These are phyloP conservation scores for Myopa tessellatipennis DNA, from an alignment of 2,888 invertebrate species.

Conservation along the genomic window DNA sequence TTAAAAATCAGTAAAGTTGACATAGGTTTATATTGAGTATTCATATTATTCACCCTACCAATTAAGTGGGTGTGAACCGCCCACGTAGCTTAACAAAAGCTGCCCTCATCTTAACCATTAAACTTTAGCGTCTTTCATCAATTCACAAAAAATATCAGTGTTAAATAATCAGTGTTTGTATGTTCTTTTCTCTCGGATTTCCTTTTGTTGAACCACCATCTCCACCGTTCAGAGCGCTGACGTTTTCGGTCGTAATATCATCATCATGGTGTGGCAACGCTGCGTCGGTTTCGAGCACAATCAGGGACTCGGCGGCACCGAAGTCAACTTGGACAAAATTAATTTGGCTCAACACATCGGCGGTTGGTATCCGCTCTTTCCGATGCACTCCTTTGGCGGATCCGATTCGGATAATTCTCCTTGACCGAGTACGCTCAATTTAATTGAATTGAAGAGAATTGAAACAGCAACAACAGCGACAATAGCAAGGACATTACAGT, in stretches of 20 bases:
- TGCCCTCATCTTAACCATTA: too few species aligned
- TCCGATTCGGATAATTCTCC: conserved; percentile 71
- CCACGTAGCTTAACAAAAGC: too few species aligned
- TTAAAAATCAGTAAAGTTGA: too few species aligned
- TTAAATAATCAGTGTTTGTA: too few species aligned
- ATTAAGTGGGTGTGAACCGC: too few species aligned
- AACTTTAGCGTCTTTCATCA: too few species aligned
- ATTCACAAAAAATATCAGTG: too few species aligned
- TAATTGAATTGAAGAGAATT: conserved; percentile 13
- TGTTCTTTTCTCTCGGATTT: too few species aligned
- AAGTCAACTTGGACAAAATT: conserved; percentile 85
- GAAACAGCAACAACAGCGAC: conserved; percentile 34
- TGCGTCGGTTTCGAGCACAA: conserved; percentile 91
- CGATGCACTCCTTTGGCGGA: conserved; percentile 84
- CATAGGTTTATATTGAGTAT: too few species aligned
- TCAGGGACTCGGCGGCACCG: conserved; percentile 83
- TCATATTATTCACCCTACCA: too few species aligned
- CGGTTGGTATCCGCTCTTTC: conserved; percentile 93
- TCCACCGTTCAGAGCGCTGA: conserved; percentile 73
- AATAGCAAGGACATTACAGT: neutral
- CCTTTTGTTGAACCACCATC: too few species aligned
- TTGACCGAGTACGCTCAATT: conserved; percentile 66
- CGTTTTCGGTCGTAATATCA: conserved; percentile 81
- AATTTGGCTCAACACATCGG: conserved; percentile 81
- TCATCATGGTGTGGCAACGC: conserved; percentile 93